Evolutionary conservation across 2,888 invertebrate genomes (phyloP).

Genomic region (Tuta absoluta): DNA sequence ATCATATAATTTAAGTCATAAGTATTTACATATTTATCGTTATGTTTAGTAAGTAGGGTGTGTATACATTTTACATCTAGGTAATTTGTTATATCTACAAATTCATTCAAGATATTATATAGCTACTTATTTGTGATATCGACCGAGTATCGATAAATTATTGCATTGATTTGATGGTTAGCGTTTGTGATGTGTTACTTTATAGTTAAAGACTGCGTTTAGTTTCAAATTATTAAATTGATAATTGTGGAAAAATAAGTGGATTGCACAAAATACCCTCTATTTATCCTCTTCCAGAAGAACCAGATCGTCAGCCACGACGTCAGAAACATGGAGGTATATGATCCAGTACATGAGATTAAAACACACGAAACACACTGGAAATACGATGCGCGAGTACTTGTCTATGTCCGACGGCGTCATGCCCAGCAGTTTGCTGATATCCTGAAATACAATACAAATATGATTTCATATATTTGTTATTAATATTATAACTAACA

Average conservation of each 20-base stretch:
- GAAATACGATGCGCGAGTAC: conserved; percentile 98
- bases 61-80: conserved; percentile 37
- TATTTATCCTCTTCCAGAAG: conserved; percentile 85
- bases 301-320: conserved; percentile 96
- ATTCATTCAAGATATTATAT: conserved; percentile 38
- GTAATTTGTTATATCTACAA: conserved; percentile 41
- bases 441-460: conserved; percentile 81
- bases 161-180: conserved; percentile 15
- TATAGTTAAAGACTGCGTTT: conserved; percentile 13
- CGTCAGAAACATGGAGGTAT: conserved; percentile 97
- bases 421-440: conserved; percentile 94
- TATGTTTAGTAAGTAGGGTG: conserved; percentile 28
- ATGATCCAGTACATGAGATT: conserved; percentile 99
- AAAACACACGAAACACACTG: conserved; percentile 99
- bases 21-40: conserved; percentile 37
- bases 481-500: neutral
- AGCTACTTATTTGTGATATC: conserved; percentile 36
- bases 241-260: conserved; percentile 64
- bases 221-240: conserved; percentile 69
- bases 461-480: too few relatives aligned
- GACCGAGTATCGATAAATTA: conserved; percentile 33
- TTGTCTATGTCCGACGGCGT: conserved; percentile 99
- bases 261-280: conserved; percentile 64
- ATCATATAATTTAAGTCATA: conserved; percentile 34
- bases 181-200: neutral